phyloP scores from a whole-genome alignment of 2,888 invertebrate genomes.

The Caenorhabditis doughertyi region DNA sequence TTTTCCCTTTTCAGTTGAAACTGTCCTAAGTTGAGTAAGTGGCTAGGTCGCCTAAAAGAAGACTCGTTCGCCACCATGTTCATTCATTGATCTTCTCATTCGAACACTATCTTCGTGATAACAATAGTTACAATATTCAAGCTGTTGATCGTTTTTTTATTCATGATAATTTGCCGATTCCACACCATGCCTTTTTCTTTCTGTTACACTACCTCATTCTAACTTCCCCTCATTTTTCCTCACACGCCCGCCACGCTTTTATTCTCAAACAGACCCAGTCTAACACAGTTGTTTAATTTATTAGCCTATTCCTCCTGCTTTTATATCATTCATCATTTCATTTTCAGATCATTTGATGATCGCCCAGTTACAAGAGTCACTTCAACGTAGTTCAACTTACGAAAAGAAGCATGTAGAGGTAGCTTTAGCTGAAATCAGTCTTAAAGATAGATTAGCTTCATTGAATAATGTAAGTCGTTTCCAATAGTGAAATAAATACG shows the following conservation, averaged over 20 bases:
- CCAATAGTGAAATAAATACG: not conserved
- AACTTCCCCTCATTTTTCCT: conserved; percentile 21
- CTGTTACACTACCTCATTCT: conserved; percentile 38
- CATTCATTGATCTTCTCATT: not conserved
- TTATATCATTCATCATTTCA: conserved; percentile 13
- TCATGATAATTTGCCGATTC: conserved; percentile 21
- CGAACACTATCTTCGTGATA: conserved; percentile 4
- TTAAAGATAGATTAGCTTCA: conserved; percentile 66
- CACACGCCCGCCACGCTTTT: conserved; percentile 26
- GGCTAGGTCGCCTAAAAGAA: not conserved
- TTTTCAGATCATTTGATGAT: conserved; percentile 66
- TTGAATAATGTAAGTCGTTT: conserved; percentile 57
- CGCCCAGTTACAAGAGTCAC: conserved; percentile 55
- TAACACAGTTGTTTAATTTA: conserved; percentile 51
- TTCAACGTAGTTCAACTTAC: conserved; percentile 44
- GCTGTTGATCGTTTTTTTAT: not conserved
- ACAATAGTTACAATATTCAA: not conserved
- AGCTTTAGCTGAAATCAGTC: conserved; percentile 47
- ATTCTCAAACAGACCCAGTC: conserved; percentile 27
- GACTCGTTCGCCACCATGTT: not conserved
- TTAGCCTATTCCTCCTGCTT: conserved; percentile 2
- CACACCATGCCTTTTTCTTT: conserved; percentile 1
- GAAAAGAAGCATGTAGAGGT: conserved; percentile 43
- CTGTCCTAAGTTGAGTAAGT: conserved; percentile 24
- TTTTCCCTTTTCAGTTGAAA: not conserved